Conservation (phyloP, 2,113 vertebrate species). For the Odontophorus gujanensis region DNA sequence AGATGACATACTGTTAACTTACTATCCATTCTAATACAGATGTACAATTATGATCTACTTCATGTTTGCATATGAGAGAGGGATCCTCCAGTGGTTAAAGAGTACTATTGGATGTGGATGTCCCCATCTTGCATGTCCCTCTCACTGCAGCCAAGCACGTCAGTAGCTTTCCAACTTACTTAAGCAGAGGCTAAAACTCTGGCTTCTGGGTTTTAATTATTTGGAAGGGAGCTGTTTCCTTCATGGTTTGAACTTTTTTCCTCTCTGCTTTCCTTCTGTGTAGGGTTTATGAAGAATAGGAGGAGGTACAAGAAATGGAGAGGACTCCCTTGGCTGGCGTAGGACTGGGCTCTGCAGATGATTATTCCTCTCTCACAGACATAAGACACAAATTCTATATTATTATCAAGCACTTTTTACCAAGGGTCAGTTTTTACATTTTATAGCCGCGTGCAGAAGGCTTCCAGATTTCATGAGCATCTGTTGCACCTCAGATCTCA, state of each 20-base stretch:
- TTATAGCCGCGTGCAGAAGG: conserved; percentile 78
- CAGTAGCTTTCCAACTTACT: neutral
- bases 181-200: neutral
- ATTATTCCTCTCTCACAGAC: conserved; percentile 73
- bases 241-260: neutral
- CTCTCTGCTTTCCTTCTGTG: conserved; percentile 30
- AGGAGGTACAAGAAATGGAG: neutral
- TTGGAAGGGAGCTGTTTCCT: neutral
- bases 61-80: accelerated
- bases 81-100: neutral
- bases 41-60: neutral
- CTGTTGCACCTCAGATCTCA: conserved; percentile 68
- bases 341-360: conserved; percentile 71
- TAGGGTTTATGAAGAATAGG: conserved; percentile 84
- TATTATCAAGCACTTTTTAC: conserved; percentile 83
- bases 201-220: neutral
- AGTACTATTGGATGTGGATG: neutral
- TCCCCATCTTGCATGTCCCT: neutral
- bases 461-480: conserved; percentile 77
- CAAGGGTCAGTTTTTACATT: conserved; percentile 84
- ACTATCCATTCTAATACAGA: neutral
- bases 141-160: accelerated
- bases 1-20: neutral
- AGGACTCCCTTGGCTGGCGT: conserved; percentile 45
- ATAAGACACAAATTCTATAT: conserved; percentile 78